Evolutionary conservation across 2,113 vertebrate genomes (phyloP).

Genomic region (Nyctereutes procyonoides): DNA sequence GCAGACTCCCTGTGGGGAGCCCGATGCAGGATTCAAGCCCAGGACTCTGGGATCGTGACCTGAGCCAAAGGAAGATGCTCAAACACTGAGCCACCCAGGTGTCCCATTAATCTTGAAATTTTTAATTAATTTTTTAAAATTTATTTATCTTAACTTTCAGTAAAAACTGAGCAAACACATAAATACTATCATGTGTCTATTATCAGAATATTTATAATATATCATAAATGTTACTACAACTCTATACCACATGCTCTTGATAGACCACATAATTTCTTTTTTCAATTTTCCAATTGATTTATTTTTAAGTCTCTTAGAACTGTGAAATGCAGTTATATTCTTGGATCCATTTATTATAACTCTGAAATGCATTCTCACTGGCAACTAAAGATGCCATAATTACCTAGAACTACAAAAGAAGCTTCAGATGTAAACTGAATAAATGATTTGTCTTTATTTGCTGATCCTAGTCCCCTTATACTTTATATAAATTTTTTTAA

Average conservation of each 20-base stretch:
- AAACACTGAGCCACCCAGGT: no score
- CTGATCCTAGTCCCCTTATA: neutral
- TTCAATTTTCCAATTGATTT: neutral
- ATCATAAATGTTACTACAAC: neutral
- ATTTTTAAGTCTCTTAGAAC: conserved; percentile 9
- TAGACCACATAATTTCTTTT: neutral
- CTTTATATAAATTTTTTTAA: neutral
- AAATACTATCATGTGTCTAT: neutral
- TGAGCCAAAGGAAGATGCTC: no score
- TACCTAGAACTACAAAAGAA: neutral
- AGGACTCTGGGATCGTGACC: no score
- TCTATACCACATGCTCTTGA: neutral
- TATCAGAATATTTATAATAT: neutral
- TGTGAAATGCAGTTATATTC: neutral
- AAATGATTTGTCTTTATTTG: neutral
- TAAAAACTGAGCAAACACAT: neutral
- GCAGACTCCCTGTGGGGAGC: no score
- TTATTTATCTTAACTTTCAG: neutral
- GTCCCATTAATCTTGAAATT: neutral
- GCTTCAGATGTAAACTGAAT: neutral
- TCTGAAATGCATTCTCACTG: neutral
- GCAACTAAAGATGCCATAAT: neutral
- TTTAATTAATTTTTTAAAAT: neutral
- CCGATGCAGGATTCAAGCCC: no score
- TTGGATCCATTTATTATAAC: neutral